Conservation (phyloP, 2,797 vertebrate genomes). For the Gallinago solitaria region DNA sequence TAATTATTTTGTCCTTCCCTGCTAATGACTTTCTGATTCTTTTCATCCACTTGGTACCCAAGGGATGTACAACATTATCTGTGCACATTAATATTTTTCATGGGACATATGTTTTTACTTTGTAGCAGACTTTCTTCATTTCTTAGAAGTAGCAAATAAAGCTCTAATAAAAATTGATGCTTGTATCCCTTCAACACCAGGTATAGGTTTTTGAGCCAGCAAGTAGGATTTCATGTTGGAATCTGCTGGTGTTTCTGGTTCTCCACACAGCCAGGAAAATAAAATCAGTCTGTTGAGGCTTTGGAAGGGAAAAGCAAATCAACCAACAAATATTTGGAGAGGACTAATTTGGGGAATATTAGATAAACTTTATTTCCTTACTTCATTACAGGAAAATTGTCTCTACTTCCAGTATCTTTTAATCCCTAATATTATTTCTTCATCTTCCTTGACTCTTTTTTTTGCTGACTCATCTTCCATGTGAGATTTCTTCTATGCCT, state of each 20-base stretch:
- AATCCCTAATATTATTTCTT: not conserved
- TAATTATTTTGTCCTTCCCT: conserved; percentile 14
- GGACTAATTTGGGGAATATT: conserved; percentile 34
- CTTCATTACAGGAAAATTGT: conserved; percentile 29
- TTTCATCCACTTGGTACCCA: conserved; percentile 2
- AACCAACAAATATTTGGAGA: conserved; percentile 57
- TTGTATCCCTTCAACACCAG: conserved; percentile 45
- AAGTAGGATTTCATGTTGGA: conserved; percentile 24
- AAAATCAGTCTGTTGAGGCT: conserved; percentile 50
- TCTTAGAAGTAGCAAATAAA: conserved; percentile 39
- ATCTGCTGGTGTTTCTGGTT: conserved; percentile 13
- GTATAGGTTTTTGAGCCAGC: conserved; percentile 36
- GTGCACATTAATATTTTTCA: conserved; percentile 27
- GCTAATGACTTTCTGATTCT: conserved; percentile 30
- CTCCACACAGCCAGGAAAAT: conserved; percentile 44
- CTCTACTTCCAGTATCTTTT: conserved; percentile 9
- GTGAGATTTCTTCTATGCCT: not conserved
- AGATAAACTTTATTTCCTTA: conserved; percentile 33
- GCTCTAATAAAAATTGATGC: conserved; percentile 49
- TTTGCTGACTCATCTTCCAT: conserved; percentile 25
- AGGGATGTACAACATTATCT: conserved; percentile 17
- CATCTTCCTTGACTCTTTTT: not conserved
- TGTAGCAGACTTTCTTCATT: conserved; percentile 11
- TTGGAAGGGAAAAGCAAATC: conserved; percentile 54
- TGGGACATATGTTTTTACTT: conserved; percentile 37